Base-by-base conservation (phyloP, 2,888 invertebrate genomes). In the Parelbella ahira region DNA sequence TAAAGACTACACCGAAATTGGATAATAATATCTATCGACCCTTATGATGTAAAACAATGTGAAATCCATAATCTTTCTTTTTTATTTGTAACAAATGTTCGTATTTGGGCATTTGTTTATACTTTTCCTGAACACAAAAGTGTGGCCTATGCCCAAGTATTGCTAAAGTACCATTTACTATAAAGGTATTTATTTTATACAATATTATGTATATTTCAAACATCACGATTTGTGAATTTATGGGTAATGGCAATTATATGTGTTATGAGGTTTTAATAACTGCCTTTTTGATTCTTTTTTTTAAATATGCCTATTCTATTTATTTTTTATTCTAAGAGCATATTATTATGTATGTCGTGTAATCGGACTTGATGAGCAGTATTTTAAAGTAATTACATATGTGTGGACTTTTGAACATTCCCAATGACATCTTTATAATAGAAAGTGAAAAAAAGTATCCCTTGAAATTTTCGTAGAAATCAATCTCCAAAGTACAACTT, bases 401-500 rank as follows among this genome's bases (percentile, higher is more conserved):
- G 32, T 45, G 44, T 50, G 50, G 56, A 56, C 55, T 58, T 52
- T 60, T 63, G 60, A 68, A 73, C 72, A 68, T 73, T 76, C 67
- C 68, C 61, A 48, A 62, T 56, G 50, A 61, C 59, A 61, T 61
- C 54, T 56, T 47, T 54, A 51, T 49, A 48, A 58, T 54, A 51
- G 6, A 30, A 8, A 15, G 9, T 9, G 8, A 30, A 7, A 18
- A 30, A 5, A 15, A 8, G 7, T 13, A 24, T 19, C 3, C 8
- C 9, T 1, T 8, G 10, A 38, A 12, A 30, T 6, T 5, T 19
- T 37, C 10, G n/a, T 2, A 25, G 12, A n/a, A 7, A 27, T 7
- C 12, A 15, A 27, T 69, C 64, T 63, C 56, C 63, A 64, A 83
- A 83, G 84, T 83, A 83, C 83, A 82, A 83, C 75, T 67, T 68